Evolutionary conservation across 2,113 vertebrate genomes (phyloP).

Genomic region (Rhinogobius similis): DNA sequence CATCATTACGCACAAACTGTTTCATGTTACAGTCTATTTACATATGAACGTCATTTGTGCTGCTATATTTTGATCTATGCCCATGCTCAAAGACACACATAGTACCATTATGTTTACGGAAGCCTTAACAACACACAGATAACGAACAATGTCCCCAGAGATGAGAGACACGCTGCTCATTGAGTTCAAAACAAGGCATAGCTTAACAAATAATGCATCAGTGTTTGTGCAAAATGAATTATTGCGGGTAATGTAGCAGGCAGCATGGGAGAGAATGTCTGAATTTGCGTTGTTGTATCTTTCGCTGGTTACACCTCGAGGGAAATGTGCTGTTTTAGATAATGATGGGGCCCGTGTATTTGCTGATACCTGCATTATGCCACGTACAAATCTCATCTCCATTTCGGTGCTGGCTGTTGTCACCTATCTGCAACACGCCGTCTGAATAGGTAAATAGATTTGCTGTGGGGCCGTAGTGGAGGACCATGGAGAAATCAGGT

Average conservation of each 20-base stretch:
- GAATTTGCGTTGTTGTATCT: constrained; percentile 51
- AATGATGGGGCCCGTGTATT: constrained; percentile 67
- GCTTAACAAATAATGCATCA: constrained; percentile 59
- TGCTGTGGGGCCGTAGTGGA: constrained; percentile 28
- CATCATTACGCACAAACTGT: not conserved
- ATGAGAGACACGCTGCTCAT: constrained; percentile 48
- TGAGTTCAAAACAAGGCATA: constrained; percentile 46
- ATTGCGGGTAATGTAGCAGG: constrained; percentile 37
- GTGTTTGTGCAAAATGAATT: constrained; percentile 55
- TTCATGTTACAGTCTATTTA: not conserved
- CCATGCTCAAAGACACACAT: not conserved
- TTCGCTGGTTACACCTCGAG: constrained; percentile 50
- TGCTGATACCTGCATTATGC: constrained; percentile 65
- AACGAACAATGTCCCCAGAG: constrained; percentile 58
- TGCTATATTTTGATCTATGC: not conserved
- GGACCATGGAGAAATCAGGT: constrained; percentile 40
- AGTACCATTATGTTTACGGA: constrained; percentile 35
- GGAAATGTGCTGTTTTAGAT: constrained; percentile 72
- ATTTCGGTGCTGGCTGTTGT: constrained; percentile 53
- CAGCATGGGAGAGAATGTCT: constrained; percentile 31
- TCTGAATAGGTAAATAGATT: constrained; percentile 54
- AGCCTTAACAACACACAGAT: constrained; percentile 37
- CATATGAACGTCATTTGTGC: not conserved
- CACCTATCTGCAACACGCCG: constrained; percentile 55
- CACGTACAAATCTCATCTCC: constrained; percentile 62